Evolutionary conservation across 2,797 vertebrate genomes (phyloP).

Genomic region (Phalanger gymnotis): DNA sequence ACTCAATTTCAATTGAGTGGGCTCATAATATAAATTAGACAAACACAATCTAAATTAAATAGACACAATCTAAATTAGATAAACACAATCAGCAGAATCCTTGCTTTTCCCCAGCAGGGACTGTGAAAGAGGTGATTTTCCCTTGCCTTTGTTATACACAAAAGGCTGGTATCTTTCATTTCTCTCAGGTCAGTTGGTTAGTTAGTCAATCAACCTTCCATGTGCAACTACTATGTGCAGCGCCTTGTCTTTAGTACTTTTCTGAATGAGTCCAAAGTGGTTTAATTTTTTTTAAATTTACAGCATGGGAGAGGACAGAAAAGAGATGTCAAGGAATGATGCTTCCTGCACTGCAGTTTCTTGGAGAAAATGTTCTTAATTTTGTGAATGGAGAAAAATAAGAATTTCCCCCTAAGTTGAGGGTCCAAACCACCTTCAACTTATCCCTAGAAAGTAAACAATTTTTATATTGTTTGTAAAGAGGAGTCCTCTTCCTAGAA

Average conservation of each 20-base stretch:
- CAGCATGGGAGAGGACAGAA: not conserved
- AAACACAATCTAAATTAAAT: constrained; percentile 70
- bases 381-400: not conserved
- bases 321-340: not conserved
- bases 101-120: constrained; percentile 64
- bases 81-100: constrained; percentile 59
- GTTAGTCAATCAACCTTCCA: constrained; percentile 15
- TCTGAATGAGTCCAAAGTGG: not conserved
- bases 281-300: not conserved
- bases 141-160: constrained; percentile 3
- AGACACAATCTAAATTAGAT: constrained; percentile 68
- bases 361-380: not conserved
- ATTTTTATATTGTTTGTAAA: not conserved
- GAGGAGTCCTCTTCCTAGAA: not conserved
- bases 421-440: not conserved
- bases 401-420: constrained; percentile 24
- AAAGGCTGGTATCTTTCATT: not conserved
- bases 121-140: constrained; percentile 29
- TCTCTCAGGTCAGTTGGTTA: constrained; percentile 38
- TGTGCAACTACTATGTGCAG: not conserved
- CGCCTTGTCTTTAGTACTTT: constrained; percentile 14
- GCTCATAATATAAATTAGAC: constrained; percentile 74
- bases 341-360: not conserved
- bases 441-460: not conserved
- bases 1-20: constrained; percentile 52